A percentile compares a stretch with the other conserved stretches of the same genome.
These are phyloP conservation scores for Octomys mimax DNA, from an alignment of 2,797 vertebrate genomes.

Conservation along the genomic window DNA sequence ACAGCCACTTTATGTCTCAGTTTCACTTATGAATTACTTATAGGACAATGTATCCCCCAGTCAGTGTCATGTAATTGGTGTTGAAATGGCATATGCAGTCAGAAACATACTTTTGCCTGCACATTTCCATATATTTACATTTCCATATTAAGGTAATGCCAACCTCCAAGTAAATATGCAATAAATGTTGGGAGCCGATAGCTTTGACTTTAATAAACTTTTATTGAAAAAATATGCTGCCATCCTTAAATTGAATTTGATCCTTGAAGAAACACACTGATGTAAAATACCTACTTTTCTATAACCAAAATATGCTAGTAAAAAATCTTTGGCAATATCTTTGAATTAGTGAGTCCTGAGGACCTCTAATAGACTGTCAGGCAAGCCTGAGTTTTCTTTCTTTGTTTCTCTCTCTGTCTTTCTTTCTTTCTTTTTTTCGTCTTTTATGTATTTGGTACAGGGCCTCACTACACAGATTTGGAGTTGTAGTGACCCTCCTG, in stretches of 20 bases:
- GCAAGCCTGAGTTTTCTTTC: neutral
- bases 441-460: too few species aligned
- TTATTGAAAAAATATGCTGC: constrained; percentile 19
- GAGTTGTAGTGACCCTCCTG: too few species aligned
- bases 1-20: neutral
- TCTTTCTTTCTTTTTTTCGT: too few species aligned
- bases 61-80: neutral
- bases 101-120: neutral
- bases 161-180: neutral
- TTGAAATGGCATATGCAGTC: neutral
- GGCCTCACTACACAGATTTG: too few species aligned
- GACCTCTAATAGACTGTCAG: neutral
- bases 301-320: neutral
- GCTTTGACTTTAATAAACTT: neutral
- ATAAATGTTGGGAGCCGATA: neutral
- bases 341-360: neutral
- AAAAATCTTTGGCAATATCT: neutral
- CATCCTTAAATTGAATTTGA: neutral
- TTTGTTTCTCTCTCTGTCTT: too few species aligned
- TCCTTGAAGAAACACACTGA: neutral
- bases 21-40: neutral
- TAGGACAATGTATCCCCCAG: neutral
- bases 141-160: neutral
- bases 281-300: constrained; percentile 20
- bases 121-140: neutral